Evolutionary conservation across 2,113 vertebrate genomes (phyloP).

Genomic region (Himantopus leucocephalus): DNA sequence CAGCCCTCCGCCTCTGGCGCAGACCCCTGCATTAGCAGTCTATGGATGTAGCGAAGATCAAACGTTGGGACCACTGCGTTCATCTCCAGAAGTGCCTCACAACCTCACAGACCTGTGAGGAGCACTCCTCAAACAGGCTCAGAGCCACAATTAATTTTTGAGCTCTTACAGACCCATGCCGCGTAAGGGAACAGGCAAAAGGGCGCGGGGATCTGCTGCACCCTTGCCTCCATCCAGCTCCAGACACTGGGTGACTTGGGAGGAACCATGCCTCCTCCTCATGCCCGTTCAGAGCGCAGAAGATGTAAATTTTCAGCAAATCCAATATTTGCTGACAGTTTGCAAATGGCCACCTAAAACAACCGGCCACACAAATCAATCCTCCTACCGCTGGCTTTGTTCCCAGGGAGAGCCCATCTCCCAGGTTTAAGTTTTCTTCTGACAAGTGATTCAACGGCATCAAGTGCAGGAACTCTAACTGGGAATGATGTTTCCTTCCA

Average conservation of each 20-base stretch:
- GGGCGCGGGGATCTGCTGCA: neutral
- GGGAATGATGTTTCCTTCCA: neutral
- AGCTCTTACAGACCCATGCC: neutral
- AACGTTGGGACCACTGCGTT: rapidly evolving
- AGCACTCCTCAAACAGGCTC: neutral
- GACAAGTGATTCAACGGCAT: rapidly evolving
- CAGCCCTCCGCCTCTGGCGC: no score
- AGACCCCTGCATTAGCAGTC: neutral
- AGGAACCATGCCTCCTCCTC: neutral
- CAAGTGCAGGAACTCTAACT: rapidly evolving
- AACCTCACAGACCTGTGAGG: neutral
- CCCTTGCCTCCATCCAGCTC: neutral
- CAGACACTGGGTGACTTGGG: neutral
- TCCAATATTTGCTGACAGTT: neutral
- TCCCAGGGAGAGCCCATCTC: neutral
- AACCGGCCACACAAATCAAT: neutral
- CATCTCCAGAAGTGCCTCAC: neutral
- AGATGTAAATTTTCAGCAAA: neutral
- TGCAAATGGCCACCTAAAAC: neutral
- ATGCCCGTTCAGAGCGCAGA: rapidly evolving
- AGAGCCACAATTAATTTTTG: neutral
- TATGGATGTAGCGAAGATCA: neutral
- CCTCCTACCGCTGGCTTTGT: neutral
- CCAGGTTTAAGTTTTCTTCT: neutral
- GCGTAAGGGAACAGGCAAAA: neutral